phyloP scores from a whole-genome alignment of 1,140 invertebrate genomes.

The Elymnias hypermnestra region DNA sequence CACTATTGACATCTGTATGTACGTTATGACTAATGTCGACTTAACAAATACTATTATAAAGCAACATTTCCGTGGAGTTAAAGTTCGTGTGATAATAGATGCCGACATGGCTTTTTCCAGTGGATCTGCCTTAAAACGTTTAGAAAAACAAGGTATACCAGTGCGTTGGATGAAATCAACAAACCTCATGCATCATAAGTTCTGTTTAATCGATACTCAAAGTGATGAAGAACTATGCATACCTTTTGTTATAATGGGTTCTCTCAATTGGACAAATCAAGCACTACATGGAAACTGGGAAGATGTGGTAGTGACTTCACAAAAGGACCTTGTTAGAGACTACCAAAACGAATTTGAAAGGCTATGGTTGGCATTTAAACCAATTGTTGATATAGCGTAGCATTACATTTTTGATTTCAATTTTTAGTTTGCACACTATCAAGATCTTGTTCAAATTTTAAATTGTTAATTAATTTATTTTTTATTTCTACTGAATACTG shows the following conservation, averaged over 20 bases:
- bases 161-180: conserved; percentile 65
- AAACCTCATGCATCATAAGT: conserved; percentile 66
- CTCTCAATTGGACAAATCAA: conserved; percentile 67
- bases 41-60: conserved; percentile 45
- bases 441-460: no score
- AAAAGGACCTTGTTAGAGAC: conserved; percentile 40
- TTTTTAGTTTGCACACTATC: no score
- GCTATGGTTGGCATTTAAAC: conserved; percentile 56
- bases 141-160: conserved; percentile 50
- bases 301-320: conserved; percentile 55
- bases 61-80: conserved; percentile 44
- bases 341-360: conserved; percentile 59
- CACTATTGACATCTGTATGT: conserved; percentile 60
- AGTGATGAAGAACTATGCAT: conserved; percentile 13
- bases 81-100: conserved; percentile 54
- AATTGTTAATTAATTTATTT: no score
- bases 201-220: conserved; percentile 48
- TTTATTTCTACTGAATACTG: no score
- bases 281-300: conserved; percentile 60
- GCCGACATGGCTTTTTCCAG: conserved; percentile 61
- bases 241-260: conserved; percentile 49
- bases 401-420: neutral
- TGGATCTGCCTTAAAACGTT: conserved; percentile 39
- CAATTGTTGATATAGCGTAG: conserved; percentile 35
- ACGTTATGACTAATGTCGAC: conserved; percentile 55